phyloP scores from a whole-genome alignment of 2,888 invertebrate species.

The Caenorhabditis wallacei region DNA sequence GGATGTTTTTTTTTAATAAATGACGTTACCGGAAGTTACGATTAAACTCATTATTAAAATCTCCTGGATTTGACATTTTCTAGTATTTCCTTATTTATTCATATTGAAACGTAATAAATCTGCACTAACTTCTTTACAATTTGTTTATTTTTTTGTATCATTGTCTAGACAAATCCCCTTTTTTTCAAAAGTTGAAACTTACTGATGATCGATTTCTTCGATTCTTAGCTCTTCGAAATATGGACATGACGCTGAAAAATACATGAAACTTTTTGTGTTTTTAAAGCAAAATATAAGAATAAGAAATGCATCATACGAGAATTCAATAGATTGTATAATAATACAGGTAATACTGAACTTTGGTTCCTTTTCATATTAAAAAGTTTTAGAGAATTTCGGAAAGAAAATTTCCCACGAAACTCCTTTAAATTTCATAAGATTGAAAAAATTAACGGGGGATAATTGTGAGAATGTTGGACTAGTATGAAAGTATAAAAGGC shows the following conservation, averaged over 20 bases:
- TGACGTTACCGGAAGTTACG: no score
- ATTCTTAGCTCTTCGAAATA: constrained; percentile 28
- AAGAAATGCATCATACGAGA: constrained; percentile 9
- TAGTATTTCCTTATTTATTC: no score
- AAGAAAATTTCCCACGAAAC: background rate
- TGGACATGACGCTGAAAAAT: constrained; percentile 41
- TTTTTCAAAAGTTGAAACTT: background rate
- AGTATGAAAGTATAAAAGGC: constrained; percentile 20
- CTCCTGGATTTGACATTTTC: no score
- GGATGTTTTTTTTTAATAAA: no score
- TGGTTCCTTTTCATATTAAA: background rate
- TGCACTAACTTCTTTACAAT: no score
- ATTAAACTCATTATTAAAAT: no score
- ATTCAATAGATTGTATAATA: background rate
- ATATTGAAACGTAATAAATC: no score
- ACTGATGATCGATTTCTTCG: constrained; percentile 45
- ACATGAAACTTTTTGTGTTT: background rate
- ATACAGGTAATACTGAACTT: background rate
- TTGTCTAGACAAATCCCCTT: no score
- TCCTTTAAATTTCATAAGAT: background rate
- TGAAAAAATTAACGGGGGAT: background rate
- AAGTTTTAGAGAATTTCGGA: background rate
- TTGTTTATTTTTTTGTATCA: no score
- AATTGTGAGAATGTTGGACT: constrained; percentile 30
- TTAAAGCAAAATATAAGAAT: constrained; percentile 5